Percentiles rank a stretch among this genome's conserved stretches.
phyloP scores from a whole-genome alignment of 2,797 vertebrate species.

The Urosaurus nigricauda region DNA sequence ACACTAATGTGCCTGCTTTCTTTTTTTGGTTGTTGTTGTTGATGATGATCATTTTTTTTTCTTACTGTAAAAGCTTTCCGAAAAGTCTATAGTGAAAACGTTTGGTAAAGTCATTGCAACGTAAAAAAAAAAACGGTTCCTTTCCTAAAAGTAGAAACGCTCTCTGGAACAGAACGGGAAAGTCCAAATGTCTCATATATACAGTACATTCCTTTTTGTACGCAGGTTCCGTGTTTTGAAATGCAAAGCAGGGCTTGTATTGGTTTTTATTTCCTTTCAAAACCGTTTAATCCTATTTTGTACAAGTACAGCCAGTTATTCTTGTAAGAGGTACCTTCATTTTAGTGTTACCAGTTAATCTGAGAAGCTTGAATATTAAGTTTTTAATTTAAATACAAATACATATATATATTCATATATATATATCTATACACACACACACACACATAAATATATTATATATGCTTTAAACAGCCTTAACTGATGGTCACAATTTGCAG shows the following conservation, averaged over 20 bases:
- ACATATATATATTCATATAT: constrained; percentile 29
- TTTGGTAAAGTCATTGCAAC: constrained; percentile 81
- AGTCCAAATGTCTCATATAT: constrained; percentile 71
- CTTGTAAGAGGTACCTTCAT: constrained; percentile 75
- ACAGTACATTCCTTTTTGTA: constrained; percentile 77
- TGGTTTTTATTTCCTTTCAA: constrained; percentile 64
- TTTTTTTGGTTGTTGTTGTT: no score
- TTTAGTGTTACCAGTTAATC: constrained; percentile 72
- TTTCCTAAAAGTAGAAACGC: constrained; percentile 76
- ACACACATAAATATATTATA: constrained; percentile 54
- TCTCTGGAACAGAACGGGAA: constrained; percentile 62
- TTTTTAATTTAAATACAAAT: constrained; percentile 70
- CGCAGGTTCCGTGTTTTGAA: constrained; percentile 74
- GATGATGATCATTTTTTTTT: constrained; percentile 80
- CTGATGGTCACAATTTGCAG: constrained; percentile 68
- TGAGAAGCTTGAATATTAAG: constrained; percentile 77
- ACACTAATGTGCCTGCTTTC: constrained; percentile 82
- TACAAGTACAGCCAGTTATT: constrained; percentile 75
- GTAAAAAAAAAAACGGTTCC: constrained; percentile 74
- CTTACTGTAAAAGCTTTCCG: constrained; percentile 81
- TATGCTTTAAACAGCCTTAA: constrained; percentile 78
- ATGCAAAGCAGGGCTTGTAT: constrained; percentile 76
- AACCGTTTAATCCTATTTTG: constrained; percentile 76
- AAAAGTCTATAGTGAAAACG: constrained; percentile 79
- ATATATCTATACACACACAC: background rate